Evolutionary conservation across 2,888 invertebrate genomes (phyloP).

Genomic region (Nephrotoma guestfalica): DNA sequence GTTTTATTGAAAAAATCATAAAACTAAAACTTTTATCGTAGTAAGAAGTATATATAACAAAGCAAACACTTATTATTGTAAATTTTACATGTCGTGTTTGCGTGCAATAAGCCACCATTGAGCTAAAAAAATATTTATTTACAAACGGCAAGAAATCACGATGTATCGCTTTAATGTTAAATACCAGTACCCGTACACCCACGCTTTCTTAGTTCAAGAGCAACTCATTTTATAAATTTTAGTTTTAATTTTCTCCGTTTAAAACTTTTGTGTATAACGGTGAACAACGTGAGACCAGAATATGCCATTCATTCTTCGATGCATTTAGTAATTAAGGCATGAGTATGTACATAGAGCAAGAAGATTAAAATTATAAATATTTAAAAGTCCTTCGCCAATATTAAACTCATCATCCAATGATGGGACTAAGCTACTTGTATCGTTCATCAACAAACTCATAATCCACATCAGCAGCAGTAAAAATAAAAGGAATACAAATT

Average conservation of each 20-base stretch:
- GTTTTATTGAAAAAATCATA: background rate
- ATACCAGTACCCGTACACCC: background rate
- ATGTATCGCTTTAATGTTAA: background rate
- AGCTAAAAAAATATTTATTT: background rate
- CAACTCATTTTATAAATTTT: background rate
- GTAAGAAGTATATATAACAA: background rate
- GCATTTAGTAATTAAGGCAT: too few species aligned
- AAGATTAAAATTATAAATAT: too few species aligned
- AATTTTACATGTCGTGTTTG: background rate
- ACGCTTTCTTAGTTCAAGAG: background rate
- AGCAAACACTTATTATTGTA: background rate
- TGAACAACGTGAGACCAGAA: too few species aligned
- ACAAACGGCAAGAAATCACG: background rate
- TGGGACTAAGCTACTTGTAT: background rate
- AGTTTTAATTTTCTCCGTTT: background rate
- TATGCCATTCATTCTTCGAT: too few species aligned
- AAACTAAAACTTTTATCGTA: too few species aligned
- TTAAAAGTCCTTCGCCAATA: background rate
- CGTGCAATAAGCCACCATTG: background rate
- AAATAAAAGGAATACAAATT: background rate
- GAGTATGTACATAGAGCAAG: too few species aligned
- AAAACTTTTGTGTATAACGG: too few species aligned
- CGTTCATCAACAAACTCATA: background rate
- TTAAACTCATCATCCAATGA: background rate
- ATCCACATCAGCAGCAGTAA: background rate